Evolutionary conservation across 2,113 vertebrate genomes (phyloP), one percentile per base, ranked within the genome.

Genomic region (Oreochromis niloticus): DNA sequence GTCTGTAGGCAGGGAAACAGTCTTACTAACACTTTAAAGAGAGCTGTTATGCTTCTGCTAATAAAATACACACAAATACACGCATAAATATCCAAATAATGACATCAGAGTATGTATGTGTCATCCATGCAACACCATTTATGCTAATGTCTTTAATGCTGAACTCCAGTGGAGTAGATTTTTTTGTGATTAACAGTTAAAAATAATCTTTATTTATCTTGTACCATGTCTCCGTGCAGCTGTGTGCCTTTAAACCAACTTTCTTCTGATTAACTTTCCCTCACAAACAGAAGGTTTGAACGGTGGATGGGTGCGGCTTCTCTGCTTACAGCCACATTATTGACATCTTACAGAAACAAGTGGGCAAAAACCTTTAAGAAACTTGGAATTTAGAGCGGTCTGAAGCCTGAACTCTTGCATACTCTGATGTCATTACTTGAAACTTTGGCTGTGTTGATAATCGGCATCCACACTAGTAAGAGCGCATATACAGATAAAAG

Each of bases 1-100:
- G 86, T 97, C 97, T 97, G 93, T 63, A 81, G 52, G 61, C 36
- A 87, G 32, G 78, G 24, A 83, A 17, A 22, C 4, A 39, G 66
- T 36, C 14, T 50, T 5, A 52, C 14, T 66, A n/a, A 39, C 9
- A 39, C 13, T 52, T 50, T 16, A 54, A 54, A 54, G 9, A 19
- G 19, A 54, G 19, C n/a, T 12, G 10, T 4, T 78, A 50, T 13
- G 27, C 41, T 46, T 48, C 24, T 71, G n/a, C 36, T 43, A 71
- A 24, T 24, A 71, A 41, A 43, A 46, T 16, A 27, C 41, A 73
- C 68, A 30, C 27, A 48, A 43, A 27, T 24, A 46, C 22, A 48
- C 2, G 3, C 68, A 73, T 6, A 71, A 71, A 71, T 41, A 41
- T 41, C n/a, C 66, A 71, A 71, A 71, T 71, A 71, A 71, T 6